phyloP scores from a whole-genome alignment of 1,140 invertebrate species.

The Apis cerana region DNA sequence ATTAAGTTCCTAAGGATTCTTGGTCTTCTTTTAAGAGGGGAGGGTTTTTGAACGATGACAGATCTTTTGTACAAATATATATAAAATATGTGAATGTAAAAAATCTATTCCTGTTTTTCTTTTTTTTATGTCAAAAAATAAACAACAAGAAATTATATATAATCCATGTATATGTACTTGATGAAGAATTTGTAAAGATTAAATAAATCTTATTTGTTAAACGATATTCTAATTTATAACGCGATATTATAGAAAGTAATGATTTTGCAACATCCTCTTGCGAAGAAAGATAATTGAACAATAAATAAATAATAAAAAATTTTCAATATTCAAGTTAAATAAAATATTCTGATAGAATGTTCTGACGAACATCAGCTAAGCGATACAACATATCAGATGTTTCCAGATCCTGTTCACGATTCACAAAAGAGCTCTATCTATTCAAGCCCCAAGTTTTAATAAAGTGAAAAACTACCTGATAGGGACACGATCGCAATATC shows the following conservation, averaged over 20 bases:
- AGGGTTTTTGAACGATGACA: too few relatives aligned
- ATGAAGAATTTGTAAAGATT: too few relatives aligned
- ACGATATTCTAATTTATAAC: too few relatives aligned
- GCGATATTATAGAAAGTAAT: neutral
- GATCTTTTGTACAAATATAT: neutral
- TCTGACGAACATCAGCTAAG: neutral
- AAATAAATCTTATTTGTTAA: too few relatives aligned
- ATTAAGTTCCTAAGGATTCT: neutral
- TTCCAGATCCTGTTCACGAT: neutral
- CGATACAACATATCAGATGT: neutral
- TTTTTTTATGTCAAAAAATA: too few relatives aligned
- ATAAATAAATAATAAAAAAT: too few relatives aligned
- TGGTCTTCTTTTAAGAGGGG: neutral
- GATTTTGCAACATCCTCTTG: neutral
- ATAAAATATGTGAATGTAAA: too few relatives aligned
- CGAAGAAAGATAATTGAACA: too few relatives aligned
- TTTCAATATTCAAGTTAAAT: too few relatives aligned
- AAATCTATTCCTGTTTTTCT: too few relatives aligned
- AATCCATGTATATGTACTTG: too few relatives aligned
- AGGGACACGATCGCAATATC: constrained; percentile 7
- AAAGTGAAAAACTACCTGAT: neutral
- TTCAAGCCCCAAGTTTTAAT: constrained; percentile 2
- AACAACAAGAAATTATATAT: too few relatives aligned
- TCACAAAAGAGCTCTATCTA: neutral
- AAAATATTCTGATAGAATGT: neutral